Base-by-base conservation (phyloP, 2,797 vertebrate species). In the Hirundo rustica region DNA sequence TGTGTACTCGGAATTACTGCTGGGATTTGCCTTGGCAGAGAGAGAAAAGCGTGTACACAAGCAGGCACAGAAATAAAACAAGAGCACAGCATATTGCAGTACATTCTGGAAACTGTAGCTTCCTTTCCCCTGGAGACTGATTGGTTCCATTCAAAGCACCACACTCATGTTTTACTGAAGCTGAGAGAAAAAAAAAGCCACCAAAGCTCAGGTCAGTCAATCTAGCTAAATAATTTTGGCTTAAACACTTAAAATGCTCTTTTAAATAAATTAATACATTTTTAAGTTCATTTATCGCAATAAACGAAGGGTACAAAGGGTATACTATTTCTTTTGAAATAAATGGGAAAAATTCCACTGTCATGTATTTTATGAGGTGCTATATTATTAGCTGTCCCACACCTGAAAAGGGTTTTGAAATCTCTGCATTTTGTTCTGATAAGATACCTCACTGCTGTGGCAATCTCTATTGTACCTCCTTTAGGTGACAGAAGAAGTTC, bases 11-110 rank as follows among this genome's bases (percentile, higher is more conserved):
- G 72, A 96, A 83, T 94, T 95, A 80, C 88, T 78, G 47, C 84
- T 95, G 88, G 73, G 95, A 88, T 96, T 96, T 96, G 92, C 60
- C 38, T 94, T 94, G 88, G 70, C 87, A 76, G 54, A 44, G 76
- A 29, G 12, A 25, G 34, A 54, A 84, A 65, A 76, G 61, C 5
- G 0, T 64, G 42, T 66, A 48, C 47, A 36, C 36, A 67, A 67
- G 48, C 61, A 57, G 83, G 50, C 65, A 65, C 77, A 78, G 75
- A 90, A 94, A 86, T 95, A 72, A 96, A 95, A 72, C 53, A 54
- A 60, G 48, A 92, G 65, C 62, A 25, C 57, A 70, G 73, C 26
- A 5, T 80, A 74, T n/a, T 85, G 84, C 80, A 82, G 54, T 60
- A 36, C 23, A 2, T 53, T 75, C 88, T 94, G 71, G 74, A 81